A percentile compares a stretch with the other conserved stretches of the same genome.
These are phyloP conservation scores for Australoheros scitulus DNA, from an alignment of 2,113 vertebrate genomes.

Conservation along the genomic window DNA sequence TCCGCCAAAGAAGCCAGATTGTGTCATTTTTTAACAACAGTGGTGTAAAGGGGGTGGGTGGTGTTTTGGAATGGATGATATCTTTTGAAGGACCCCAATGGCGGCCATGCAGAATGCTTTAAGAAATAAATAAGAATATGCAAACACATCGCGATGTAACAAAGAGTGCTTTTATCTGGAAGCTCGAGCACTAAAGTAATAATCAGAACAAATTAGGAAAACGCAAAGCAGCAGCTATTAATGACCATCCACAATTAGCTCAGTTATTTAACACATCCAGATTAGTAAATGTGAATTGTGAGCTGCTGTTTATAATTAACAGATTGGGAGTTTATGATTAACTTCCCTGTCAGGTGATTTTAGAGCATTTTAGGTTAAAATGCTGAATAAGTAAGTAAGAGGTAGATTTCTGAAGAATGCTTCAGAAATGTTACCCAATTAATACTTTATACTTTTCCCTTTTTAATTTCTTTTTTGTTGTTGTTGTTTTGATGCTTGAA, in stretches of 20 bases:
- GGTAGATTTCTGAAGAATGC: not conserved
- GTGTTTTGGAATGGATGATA: accelerated
- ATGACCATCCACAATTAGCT: not conserved
- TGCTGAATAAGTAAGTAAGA: not conserved
- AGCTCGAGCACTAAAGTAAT: not conserved
- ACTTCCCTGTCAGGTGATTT: not conserved
- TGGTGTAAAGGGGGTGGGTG: not conserved
- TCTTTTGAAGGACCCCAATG: not conserved
- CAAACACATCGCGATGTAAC: not conserved
- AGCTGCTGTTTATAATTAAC: accelerated
- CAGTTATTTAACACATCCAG: not conserved
- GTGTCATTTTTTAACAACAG: slow-evolving; percentile 42
- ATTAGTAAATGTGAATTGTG: not conserved
- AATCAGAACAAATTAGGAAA: not conserved
- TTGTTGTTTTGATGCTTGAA: not conserved
- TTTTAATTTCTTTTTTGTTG: not conserved
- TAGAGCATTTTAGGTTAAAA: not conserved
- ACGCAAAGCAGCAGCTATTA: not conserved
- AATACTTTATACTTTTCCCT: not conserved
- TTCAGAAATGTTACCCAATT: not conserved
- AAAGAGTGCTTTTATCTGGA: accelerated
- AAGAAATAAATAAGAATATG: not conserved
- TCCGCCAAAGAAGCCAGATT: slow-evolving; percentile 8
- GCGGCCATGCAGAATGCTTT: not conserved
- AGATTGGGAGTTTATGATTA: not conserved